Conservation (phyloP, 2,113 vertebrate genomes). For the Vombatus ursinus region DNA sequence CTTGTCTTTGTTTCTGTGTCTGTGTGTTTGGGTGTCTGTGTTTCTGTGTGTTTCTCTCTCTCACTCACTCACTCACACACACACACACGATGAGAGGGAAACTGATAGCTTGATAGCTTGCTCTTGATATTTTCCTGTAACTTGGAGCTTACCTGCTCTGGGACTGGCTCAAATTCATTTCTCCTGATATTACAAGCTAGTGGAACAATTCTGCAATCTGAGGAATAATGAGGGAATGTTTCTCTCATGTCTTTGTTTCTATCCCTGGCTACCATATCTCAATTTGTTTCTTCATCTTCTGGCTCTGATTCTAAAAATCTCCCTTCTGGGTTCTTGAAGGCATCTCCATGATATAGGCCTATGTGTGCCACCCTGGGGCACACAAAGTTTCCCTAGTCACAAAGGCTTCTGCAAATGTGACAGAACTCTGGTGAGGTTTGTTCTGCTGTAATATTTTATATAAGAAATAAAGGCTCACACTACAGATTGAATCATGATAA, state of each 20-base stretch:
- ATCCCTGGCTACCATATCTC: not conserved
- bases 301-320: not conserved
- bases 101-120: too few species aligned
- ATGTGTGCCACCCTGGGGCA: not conserved
- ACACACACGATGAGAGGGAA: too few species aligned
- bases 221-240: not conserved
- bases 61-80: not conserved
- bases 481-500: not conserved
- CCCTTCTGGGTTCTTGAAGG: not conserved
- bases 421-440: not conserved
- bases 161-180: not conserved
- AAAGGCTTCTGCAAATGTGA: not conserved
- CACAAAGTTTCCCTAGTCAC: not conserved
- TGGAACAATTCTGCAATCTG: not conserved
- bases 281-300: not conserved
- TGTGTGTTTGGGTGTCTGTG: too few species aligned
- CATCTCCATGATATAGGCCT: not conserved
- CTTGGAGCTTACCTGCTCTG: too few species aligned
- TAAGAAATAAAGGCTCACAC: not conserved
- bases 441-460: not conserved
- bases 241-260: not conserved
- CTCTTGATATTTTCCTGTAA: too few species aligned
- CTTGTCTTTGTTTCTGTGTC: not conserved
- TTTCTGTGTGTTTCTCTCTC: not conserved
- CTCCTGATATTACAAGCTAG: too few species aligned